Evolutionary conservation across 1,140 invertebrate species (phyloP).

Genomic region (Lasioglossum baleicum): DNA sequence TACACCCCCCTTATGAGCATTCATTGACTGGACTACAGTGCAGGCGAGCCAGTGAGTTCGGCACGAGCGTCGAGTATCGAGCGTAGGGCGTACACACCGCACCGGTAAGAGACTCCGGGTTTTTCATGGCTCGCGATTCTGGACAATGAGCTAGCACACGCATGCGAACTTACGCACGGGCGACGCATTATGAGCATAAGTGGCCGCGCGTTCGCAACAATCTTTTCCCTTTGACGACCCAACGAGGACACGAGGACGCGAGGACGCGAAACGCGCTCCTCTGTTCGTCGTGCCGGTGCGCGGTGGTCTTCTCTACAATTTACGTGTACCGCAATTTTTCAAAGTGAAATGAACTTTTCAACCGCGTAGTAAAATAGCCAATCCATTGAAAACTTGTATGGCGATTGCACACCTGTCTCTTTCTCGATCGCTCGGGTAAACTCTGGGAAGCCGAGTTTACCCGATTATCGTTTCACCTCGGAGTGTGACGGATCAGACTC

Average conservation of each 20-base stretch:
- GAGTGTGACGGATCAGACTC: no score
- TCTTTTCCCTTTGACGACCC: slow-evolving; percentile 2
- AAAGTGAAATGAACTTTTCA: no score
- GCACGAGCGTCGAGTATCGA: slow-evolving; percentile 55
- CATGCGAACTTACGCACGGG: slow-evolving; percentile 49
- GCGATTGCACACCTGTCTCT: no score
- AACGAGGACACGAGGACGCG: slow-evolving; percentile 10
- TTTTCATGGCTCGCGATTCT: slow-evolving; percentile 61
- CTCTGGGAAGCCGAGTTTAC: no score
- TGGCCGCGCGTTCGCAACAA: slow-evolving; percentile 32
- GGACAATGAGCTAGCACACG: slow-evolving; percentile 53
- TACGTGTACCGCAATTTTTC: no score
- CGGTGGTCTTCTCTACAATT: no score
- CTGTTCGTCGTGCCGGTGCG: background rate
- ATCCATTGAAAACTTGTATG: no score
- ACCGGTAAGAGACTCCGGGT: slow-evolving; percentile 51
- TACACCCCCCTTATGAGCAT: no score
- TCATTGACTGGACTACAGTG: no score
- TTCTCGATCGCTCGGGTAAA: no score
- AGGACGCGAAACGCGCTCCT: background rate
- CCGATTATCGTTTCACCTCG: no score
- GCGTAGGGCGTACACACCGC: background rate
- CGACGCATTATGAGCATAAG: slow-evolving; percentile 51
- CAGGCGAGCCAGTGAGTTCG: slow-evolving; percentile 45
- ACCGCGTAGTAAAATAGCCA: no score